Conservation (phyloP, 2,113 vertebrate genomes). For the Cygnus buccinator region DNA sequence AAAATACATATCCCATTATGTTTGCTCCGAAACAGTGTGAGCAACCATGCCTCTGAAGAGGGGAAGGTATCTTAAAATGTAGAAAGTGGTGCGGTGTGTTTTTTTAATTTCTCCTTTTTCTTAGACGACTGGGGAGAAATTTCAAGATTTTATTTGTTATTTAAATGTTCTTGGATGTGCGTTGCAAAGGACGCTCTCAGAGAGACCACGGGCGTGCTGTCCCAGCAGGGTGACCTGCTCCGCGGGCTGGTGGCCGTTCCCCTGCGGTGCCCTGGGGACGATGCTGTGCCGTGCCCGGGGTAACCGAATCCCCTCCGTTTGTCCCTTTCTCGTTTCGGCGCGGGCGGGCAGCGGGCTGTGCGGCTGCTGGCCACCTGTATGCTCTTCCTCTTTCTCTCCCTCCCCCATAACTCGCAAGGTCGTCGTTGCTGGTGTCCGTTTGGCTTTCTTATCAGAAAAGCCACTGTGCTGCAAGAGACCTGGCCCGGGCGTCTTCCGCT, state of each 20-base stretch:
- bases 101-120: neutral
- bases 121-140: neutral
- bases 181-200: neutral
- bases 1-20: slow-evolving; percentile 82
- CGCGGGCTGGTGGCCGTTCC: rapidly evolving
- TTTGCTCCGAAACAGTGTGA: slow-evolving; percentile 73
- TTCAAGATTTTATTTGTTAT: neutral
- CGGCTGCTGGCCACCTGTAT: slow-evolving; percentile 2
- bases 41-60: slow-evolving; percentile 70
- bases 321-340: neutral
- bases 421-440: rapidly evolving
- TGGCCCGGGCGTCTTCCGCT: neutral
- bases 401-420: rapidly evolving
- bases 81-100: neutral
- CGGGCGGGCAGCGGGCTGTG: neutral
- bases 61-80: slow-evolving; percentile 69
- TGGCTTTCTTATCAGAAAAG: neutral
- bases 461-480: neutral
- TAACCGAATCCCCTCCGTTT: neutral
- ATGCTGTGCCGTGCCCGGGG: rapidly evolving
- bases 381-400: slow-evolving; percentile 37
- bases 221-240: neutral
- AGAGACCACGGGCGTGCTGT: neutral
- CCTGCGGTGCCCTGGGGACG: rapidly evolving
- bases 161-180: neutral